Evolutionary conservation across 2,888 invertebrate genomes (phyloP), one percentile per base, ranked within the genome.

Genomic region (Salticus scenicus): DNA sequence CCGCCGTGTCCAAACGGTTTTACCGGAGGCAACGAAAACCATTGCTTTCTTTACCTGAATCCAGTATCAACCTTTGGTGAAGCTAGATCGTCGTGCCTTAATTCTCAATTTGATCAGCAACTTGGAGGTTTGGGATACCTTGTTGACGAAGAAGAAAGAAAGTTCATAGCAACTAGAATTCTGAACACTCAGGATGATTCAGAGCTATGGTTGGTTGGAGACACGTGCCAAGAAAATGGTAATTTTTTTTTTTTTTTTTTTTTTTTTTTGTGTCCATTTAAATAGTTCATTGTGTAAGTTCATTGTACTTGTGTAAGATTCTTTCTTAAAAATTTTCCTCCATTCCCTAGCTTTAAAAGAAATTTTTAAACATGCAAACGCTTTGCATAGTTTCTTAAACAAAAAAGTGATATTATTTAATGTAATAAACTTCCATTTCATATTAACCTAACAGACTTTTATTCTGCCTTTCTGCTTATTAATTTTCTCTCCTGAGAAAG

Each of bases 11-110:
- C 85, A 10, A 57, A 75, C 17, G 70, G 31, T 0, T 86, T 74
- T 71, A 78, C 85, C 1, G 85, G 85, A 1, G 85, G 85, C 14
- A 86, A 86, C 80, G 85, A 86, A 24, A 80, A 80, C 51, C 85
- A 86, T 20, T 86, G 85, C 27, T 86, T 86, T 20, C 75, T 79
- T 17, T 76, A 73, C 27, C 10, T 86, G 7, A 47, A 24, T n/a
- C 28, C 20, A 5, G 64, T 76, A 2, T n/a, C 74, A 1, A 42
- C 70, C 0, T 80, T 80, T 12, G 24, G 41, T 14, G 75, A 86
- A 7, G 77, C 77, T 17, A 77, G 64, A 30, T n/a, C 17, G 1
- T 10, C n/a, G 12, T 86, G 85, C 41, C 66, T 80, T 14, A 47
- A 14, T 7, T 12, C 28, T n/a, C 51, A 80, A 24, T 51, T 42